Evolutionary conservation across 2,113 vertebrate genomes (phyloP), one percentile per base, ranked within the genome.

Genomic region (Eulacestoma nigropectus): DNA sequence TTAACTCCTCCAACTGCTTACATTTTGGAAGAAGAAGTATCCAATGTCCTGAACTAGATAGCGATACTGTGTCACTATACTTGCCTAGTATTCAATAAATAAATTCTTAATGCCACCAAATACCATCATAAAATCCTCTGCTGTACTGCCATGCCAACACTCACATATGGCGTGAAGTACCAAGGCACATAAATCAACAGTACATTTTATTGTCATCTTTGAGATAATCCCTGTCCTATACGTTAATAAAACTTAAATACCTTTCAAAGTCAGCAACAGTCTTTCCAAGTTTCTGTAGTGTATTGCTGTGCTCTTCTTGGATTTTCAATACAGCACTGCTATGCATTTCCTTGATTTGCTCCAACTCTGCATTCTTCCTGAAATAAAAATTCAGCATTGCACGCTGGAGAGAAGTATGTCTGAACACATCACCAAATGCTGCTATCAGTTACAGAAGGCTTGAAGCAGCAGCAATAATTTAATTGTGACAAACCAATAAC

Each of bases 231-330:
- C 13, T 2, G 1, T 19, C 23, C 27, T 30, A 63, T 5, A 19
- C 10, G 13, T 56, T 49, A 50, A 55, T 10, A 5, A 64, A 56
- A 72, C 16, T 80, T 67, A 85, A 68, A 59, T 98, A 99, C 99
- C 98, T 98, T 97, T 99, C 98, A 84, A 98, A 98, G 16, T 98
- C 98, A 44, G 98, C 94, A 68, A 97, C 75, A 63, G 97, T 70
- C 39, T 98, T 93, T 42, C 64, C 97, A n/a, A 99, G 97, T 95
- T 97, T 97, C 56, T 92, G 75, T 37, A 98, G 63, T 0, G 96
- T 96, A 56, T 32, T 93, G 27, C 82, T 88, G 20, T 97, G 97
- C 17, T 96, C 98, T 60, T 99, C 98, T 39, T 98, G 97, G 29
- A 98, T 96, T 68, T 96, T 96, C 77, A 68, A 30, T 47, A 97